Evolutionary conservation across 2,888 invertebrate species (phyloP).

Genomic region (Ptilodon capucinus): DNA sequence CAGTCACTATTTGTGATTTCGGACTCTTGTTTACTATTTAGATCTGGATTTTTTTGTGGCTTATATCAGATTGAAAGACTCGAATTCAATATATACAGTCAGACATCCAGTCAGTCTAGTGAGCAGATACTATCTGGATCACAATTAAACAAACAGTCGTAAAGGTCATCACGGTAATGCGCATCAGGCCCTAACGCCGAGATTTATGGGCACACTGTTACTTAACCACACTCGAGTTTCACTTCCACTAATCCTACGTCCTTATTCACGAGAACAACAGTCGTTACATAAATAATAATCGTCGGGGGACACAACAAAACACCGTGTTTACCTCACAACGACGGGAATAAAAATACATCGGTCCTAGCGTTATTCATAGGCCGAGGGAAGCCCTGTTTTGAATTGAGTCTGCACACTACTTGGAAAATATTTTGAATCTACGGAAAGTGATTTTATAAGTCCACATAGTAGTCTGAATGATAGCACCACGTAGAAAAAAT

Average conservation of each 20-base stretch:
- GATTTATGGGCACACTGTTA: not conserved
- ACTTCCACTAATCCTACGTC: conserved; percentile 32
- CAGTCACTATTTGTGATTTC: too few species aligned
- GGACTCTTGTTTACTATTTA: too few species aligned
- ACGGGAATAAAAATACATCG: conserved; percentile 51
- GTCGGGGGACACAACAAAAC: conserved; percentile 57
- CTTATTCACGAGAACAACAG: conserved; percentile 59
- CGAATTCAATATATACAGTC: too few species aligned
- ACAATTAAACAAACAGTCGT: not conserved
- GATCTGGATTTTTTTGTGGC: too few species aligned
- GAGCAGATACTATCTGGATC: not conserved
- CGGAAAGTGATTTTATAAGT: too few species aligned
- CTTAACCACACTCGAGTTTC: conserved; percentile 4
- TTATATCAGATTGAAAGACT: too few species aligned
- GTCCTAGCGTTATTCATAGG: conserved; percentile 44
- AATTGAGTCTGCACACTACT: not conserved
- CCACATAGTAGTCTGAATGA: too few species aligned
- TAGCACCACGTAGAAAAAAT: too few species aligned
- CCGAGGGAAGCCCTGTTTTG: not conserved
- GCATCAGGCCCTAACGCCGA: not conserved
- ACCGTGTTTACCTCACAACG: conserved; percentile 67
- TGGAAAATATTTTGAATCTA: not conserved
- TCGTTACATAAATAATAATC: conserved; percentile 79
- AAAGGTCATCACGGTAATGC: not conserved
- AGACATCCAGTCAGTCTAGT: too few species aligned